Evolutionary conservation across 1,140 invertebrate genomes (phyloP).

Genomic region (Venturia canescens): DNA sequence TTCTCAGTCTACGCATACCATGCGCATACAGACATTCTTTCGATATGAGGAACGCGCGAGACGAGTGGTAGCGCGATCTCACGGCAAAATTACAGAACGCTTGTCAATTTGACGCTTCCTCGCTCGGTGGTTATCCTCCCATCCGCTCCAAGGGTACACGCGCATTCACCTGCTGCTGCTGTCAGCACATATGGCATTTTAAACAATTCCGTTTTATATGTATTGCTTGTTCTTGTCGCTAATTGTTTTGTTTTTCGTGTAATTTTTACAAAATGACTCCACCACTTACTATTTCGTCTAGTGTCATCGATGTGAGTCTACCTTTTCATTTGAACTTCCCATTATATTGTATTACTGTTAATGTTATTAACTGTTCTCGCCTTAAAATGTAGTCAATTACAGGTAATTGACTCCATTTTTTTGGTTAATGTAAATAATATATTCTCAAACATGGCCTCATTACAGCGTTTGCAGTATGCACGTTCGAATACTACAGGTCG

Average conservation of each 20-base stretch:
- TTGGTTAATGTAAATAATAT: not conserved
- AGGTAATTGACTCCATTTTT: not conserved
- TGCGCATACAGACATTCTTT: not conserved
- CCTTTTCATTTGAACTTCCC: not conserved
- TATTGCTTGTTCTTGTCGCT: constrained; percentile 20
- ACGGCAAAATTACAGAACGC: not conserved
- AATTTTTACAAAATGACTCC: constrained; percentile 21
- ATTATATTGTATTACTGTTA: not conserved
- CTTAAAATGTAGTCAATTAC: not conserved
- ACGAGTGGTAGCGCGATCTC: not conserved
- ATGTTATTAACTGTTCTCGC: not conserved
- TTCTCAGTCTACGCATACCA: not conserved
- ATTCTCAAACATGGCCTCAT: not conserved
- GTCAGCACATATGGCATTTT: constrained; percentile 35
- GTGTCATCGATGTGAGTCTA: constrained; percentile 40
- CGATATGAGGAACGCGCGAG: not conserved
- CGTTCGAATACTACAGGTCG: constrained; percentile 81
- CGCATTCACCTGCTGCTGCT: constrained; percentile 14
- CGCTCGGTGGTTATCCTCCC: not conserved
- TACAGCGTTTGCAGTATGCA: constrained; percentile 79
- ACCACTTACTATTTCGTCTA: constrained; percentile 41
- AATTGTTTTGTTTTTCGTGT: not conserved
- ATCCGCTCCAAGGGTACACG: not conserved
- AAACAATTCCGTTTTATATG: constrained; percentile 2
- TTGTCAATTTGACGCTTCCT: not conserved